These are phyloP conservation scores for Arothron firmamentum DNA, from an alignment of 2,113 vertebrate genomes.

Conservation along the genomic window DNA sequence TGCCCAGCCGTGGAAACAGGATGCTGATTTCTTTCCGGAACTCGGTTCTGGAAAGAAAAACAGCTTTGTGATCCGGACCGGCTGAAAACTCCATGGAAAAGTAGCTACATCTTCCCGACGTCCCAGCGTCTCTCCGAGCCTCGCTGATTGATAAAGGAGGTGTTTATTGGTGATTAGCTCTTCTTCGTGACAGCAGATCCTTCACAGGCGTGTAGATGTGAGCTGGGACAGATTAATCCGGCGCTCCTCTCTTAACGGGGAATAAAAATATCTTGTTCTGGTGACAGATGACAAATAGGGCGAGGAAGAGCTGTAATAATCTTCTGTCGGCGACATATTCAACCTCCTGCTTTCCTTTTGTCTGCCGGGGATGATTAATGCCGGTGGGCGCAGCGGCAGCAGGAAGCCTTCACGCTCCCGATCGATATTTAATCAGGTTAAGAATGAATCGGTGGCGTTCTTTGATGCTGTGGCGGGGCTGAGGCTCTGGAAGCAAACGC, in stretches of 20 bases:
- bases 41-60: too few relatives aligned
- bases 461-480: too few relatives aligned
- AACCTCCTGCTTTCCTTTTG: constrained; percentile 1
- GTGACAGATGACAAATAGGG: constrained; percentile 32
- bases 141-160: too few relatives aligned
- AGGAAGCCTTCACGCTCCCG: too few relatives aligned
- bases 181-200: neutral
- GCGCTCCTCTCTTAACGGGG: constrained; percentile 3
- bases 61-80: too few relatives aligned
- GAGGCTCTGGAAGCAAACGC: too few relatives aligned
- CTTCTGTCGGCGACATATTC: constrained; percentile 32
- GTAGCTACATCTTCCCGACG: too few relatives aligned
- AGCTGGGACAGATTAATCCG: neutral
- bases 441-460: neutral
- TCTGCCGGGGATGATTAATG: constrained; percentile 2
- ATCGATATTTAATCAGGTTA: neutral
- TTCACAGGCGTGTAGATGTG: constrained; percentile 21
- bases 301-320: constrained; percentile 21
- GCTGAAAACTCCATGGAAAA: too few relatives aligned
- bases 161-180: too few relatives aligned
- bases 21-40: neutral
- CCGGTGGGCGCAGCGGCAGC: too few relatives aligned
- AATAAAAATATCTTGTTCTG: constrained; percentile 14
- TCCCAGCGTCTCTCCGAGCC: too few relatives aligned
- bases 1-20: too few relatives aligned